Conservation (phyloP, 2,888 invertebrate species). For the Balanococcus diminutus region DNA sequence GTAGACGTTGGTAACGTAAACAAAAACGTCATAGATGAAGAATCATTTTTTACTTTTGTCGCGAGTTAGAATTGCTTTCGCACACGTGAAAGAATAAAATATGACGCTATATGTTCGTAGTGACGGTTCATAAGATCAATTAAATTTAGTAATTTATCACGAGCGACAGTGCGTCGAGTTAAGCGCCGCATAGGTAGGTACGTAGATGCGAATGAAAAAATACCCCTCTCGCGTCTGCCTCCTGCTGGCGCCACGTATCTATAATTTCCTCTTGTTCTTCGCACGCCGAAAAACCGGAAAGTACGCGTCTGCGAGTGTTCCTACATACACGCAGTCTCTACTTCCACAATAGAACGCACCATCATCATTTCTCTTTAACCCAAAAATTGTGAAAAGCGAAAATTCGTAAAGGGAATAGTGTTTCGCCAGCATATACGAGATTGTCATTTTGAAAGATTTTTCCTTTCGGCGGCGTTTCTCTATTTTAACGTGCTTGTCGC, state of each 20-base stretch:
- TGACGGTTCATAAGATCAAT: constrained; percentile 40
- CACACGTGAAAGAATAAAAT: constrained; percentile 38
- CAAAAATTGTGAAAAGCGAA: constrained; percentile 20
- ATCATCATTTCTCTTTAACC: constrained; percentile 24
- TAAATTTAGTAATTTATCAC: constrained; percentile 40
- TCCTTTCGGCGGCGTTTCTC: background rate
- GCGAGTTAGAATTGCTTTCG: constrained; percentile 33
- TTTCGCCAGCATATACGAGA: constrained; percentile 25
- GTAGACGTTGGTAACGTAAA: constrained; percentile 6
- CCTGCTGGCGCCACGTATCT: too few relatives aligned
- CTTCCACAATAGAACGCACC: background rate
- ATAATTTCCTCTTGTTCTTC: constrained; percentile 21
- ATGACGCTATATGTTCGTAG: constrained; percentile 11
- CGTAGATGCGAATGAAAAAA: background rate
- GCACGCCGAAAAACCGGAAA: background rate
- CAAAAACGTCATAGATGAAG: constrained; percentile 7
- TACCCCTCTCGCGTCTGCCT: too few relatives aligned
- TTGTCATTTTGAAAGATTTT: constrained; percentile 35
- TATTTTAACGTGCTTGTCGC: background rate
- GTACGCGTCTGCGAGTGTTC: background rate
- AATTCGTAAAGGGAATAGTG: constrained; percentile 35
- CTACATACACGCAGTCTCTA: background rate
- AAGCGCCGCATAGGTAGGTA: background rate
- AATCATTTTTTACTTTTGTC: constrained; percentile 35
- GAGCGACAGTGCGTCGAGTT: background rate